Evolutionary conservation across 2,888 invertebrate species (phyloP), one percentile per base, ranked within the genome.

Genomic region (Saturnia japonica): DNA sequence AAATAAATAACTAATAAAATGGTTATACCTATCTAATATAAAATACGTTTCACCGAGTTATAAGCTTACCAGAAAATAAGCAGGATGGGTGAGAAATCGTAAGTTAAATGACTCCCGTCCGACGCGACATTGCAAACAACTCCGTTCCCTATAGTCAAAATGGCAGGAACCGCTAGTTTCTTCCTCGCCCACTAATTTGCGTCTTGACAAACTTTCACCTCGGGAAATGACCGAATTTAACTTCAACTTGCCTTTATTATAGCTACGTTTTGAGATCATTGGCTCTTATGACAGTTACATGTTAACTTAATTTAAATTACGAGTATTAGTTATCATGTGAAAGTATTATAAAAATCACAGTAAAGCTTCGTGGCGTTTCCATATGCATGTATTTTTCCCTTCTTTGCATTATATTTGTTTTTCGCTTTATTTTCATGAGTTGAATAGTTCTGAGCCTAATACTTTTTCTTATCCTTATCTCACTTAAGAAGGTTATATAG

Each of bases 161-260:
- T 76, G 75, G 78, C 75, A n/a, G 76, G n/a, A 75, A 72, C 78
- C 77, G 77, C 79, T 77, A 82, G 79, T 84, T 87, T 87, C 87
- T 86, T 87, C 83, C 78, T 75, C 78, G 71, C 81, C 83, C 84
- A 85, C 85, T 88, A 89, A 88, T 89, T 87, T 85, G 80, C 83
- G 79, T 80, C 83, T 85, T 82, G 83, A 80, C 81, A 82, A 89
- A 89, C 85, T 88, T 88, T 74, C 77, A 71, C 75, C 78, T 78
- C 80, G 77, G 69, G 79, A 74, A 84, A 85, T 76, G 75, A 75
- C 83, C 82, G 80, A 85, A 85, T 87, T 85, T 77, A 80, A 79
- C 80, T 80, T 70, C 71, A 73, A 75, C 62, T 74, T 68, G 72
- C 75, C 77, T 76, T 76, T 72, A 74, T 71, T 73, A 64, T 71